Conservation (phyloP, 92 coral and sea anemone genomes). For the Umimayanthus kanabou region DNA sequence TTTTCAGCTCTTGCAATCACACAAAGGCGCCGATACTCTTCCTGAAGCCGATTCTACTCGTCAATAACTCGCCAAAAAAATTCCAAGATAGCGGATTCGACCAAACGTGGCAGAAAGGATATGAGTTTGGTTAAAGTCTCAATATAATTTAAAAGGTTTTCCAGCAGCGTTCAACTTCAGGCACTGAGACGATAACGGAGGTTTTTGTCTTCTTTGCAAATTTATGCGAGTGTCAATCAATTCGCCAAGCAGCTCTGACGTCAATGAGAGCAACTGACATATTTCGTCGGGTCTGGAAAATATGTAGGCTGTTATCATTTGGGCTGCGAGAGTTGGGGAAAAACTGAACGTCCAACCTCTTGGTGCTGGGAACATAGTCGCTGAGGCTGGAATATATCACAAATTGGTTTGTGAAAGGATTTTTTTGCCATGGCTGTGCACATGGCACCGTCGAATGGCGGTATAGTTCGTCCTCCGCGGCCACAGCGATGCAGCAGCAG, state of each 20-base stretch:
- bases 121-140: background rate
- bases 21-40: background rate
- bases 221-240: slow-evolving; percentile 42
- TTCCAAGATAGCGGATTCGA: background rate
- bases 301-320: slow-evolving; percentile 27
- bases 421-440: slow-evolving; percentile 76
- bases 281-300: slow-evolving; percentile 21
- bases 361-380: background rate
- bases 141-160: background rate
- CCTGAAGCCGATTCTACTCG: no score
- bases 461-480: slow-evolving; percentile 72
- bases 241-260: slow-evolving; percentile 15
- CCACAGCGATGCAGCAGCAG: slow-evolving; percentile 89
- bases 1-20: background rate
- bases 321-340: slow-evolving; percentile 23
- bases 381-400: slow-evolving; percentile 4
- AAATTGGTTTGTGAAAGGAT: background rate
- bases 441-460: slow-evolving; percentile 68
- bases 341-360: background rate
- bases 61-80: background rate
- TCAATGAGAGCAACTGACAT: slow-evolving; percentile 42
- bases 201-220: slow-evolving; percentile 21
- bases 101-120: background rate
- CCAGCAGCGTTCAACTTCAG: background rate
- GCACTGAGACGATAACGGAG: background rate